phyloP scores from a whole-genome alignment of 2,113 vertebrate species.

The Andinoacara biseriatus region DNA sequence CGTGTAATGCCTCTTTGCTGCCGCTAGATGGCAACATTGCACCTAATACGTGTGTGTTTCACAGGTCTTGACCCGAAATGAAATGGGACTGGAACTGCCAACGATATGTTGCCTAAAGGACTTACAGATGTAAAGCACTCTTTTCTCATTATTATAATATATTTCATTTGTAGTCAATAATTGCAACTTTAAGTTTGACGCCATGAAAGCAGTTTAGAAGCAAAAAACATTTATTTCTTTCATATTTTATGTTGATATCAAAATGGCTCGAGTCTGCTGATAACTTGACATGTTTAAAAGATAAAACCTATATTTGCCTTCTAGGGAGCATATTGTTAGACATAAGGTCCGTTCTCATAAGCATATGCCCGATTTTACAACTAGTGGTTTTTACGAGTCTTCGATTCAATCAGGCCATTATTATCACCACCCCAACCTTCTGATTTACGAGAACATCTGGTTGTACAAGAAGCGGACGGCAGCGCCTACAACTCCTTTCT shows the following conservation, averaged over 20 bases:
- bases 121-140: background rate
- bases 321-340: slow-evolving; percentile 69
- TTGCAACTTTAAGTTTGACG: background rate
- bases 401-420: slow-evolving; percentile 72
- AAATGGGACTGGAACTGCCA: background rate
- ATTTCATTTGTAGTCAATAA: background rate
- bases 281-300: slow-evolving; percentile 13
- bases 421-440: slow-evolving; percentile 73
- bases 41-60: background rate
- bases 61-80: background rate
- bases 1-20: background rate
- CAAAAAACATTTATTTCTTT: background rate
- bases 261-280: slow-evolving; percentile 6
- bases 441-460: slow-evolving; percentile 78
- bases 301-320: slow-evolving; percentile 35
- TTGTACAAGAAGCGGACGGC: slow-evolving; percentile 26
- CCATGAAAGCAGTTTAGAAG: background rate
- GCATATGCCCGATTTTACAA: slow-evolving; percentile 66
- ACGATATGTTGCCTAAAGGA: background rate
- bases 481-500: slow-evolving; percentile 56
- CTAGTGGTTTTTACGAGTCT: slow-evolving; percentile 67
- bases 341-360: slow-evolving; percentile 65
- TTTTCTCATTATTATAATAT: background rate
- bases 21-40: slow-evolving; percentile 72
- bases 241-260: background rate